Conservation (phyloP, 2,797 vertebrate genomes). For the Adrianichthys oophorus region DNA sequence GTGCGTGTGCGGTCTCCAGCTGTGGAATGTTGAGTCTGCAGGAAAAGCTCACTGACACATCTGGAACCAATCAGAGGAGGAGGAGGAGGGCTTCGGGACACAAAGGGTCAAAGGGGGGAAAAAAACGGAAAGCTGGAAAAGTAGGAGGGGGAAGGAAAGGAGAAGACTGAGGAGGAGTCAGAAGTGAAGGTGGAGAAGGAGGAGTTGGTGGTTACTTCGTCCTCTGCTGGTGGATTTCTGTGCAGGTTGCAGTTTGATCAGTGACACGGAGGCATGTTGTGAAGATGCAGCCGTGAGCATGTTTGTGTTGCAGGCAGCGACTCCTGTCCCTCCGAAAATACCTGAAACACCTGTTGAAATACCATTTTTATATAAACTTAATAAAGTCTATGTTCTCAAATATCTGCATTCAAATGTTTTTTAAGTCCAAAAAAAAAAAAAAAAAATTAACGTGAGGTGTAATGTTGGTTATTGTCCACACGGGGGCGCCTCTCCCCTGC, state of each 20-base stretch:
- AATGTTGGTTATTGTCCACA: slow-evolving; percentile 40
- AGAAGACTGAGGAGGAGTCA: slow-evolving; percentile 38
- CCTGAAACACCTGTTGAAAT: slow-evolving; percentile 61
- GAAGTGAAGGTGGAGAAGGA: slow-evolving; percentile 27
- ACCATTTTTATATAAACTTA: slow-evolving; percentile 72
- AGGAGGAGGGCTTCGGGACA: slow-evolving; percentile 61
- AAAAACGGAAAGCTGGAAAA: slow-evolving; percentile 30
- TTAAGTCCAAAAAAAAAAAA: no score
- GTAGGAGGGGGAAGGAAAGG: slow-evolving; percentile 1
- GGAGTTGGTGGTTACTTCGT: slow-evolving; percentile 26
- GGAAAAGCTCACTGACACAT: slow-evolving; percentile 78
- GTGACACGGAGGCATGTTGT: slow-evolving; percentile 3
- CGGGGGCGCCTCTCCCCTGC: slow-evolving; percentile 42
- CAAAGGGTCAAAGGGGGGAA: slow-evolving; percentile 53
- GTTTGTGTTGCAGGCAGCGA: slow-evolving; percentile 25
- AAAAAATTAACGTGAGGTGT: slow-evolving; percentile 2
- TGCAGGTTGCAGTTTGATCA: slow-evolving; percentile 26
- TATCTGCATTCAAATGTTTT: background rate
- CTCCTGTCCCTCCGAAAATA: slow-evolving; percentile 60
- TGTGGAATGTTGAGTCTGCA: slow-evolving; percentile 82
- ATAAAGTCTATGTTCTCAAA: slow-evolving; percentile 73
- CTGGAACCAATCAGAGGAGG: slow-evolving; percentile 78
- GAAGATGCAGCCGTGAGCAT: slow-evolving; percentile 9
- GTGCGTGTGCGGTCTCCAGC: slow-evolving; percentile 67
- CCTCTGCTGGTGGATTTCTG: slow-evolving; percentile 65